These are phyloP conservation scores for Meleagris gallopavo DNA, from an alignment of 2,113 vertebrate species.

Conservation along the genomic window DNA sequence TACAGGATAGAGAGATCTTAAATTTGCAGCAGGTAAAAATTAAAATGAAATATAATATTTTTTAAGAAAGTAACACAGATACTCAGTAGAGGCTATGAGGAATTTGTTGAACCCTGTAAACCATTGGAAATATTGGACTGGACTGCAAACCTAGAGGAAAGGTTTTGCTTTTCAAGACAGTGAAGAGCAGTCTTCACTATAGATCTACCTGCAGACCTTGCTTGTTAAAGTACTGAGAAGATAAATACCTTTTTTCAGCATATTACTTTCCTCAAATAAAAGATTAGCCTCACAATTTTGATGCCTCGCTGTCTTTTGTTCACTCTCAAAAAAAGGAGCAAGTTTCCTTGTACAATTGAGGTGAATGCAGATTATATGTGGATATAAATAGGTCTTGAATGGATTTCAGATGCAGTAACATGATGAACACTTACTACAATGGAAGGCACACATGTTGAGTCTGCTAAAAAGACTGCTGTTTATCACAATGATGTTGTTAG, in stretches of 20 bases:
- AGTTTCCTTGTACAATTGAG: background rate
- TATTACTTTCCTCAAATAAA: background rate
- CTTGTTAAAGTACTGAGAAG: background rate
- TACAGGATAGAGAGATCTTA: background rate
- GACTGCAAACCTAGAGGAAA: background rate
- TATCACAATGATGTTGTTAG: background rate
- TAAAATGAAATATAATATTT: background rate
- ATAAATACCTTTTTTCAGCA: background rate
- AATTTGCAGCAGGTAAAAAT: background rate
- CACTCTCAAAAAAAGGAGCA: background rate
- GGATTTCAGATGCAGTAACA: background rate
- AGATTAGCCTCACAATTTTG: background rate
- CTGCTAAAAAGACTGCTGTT: background rate
- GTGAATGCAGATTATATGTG: background rate
- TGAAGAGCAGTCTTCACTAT: background rate
- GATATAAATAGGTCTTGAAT: background rate
- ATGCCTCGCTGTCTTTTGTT: background rate
- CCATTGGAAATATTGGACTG: background rate
- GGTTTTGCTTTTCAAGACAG: background rate
- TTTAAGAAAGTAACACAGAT: background rate
- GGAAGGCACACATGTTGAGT: background rate
- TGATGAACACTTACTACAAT: background rate
- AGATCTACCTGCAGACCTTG: background rate
- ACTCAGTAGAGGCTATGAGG: rapidly evolving
- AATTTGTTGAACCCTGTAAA: background rate